Percentiles rank a stretch among this genome's conserved stretches.
Evolutionary conservation across 2,113 vertebrate species (phyloP).

Genomic region (Telmatochromis sp.): DNA sequence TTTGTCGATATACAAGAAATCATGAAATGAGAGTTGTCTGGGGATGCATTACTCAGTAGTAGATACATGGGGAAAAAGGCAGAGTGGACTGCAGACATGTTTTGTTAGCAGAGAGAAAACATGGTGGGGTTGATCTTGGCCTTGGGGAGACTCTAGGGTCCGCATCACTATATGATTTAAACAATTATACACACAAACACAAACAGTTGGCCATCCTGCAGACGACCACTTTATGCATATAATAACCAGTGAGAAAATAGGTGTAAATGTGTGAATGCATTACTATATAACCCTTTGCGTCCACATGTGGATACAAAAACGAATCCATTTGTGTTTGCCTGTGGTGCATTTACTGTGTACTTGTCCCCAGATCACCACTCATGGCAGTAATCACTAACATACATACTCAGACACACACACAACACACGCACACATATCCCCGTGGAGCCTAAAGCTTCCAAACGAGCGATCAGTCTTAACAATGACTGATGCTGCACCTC

Average conservation of each 20-base stretch:
- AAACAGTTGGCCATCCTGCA: neutral
- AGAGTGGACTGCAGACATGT: constrained; percentile 11
- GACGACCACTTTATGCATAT: neutral
- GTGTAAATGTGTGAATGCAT: neutral
- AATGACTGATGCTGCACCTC: constrained; percentile 29
- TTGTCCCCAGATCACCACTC: neutral
- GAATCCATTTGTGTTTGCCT: neutral
- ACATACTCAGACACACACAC: neutral
- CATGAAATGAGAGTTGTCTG: neutral
- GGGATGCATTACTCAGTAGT: neutral
- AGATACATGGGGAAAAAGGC: neutral
- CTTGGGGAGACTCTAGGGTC: constrained; percentile 26
- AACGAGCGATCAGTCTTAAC: neutral
- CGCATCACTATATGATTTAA: neutral
- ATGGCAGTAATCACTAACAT: neutral
- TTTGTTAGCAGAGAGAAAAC: constrained; percentile 35
- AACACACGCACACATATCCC: neutral
- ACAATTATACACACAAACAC: constrained; percentile 4
- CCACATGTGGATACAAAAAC: neutral
- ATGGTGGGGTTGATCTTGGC: constrained; percentile 31
- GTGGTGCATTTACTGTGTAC: neutral
- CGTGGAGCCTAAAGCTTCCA: neutral
- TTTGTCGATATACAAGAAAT: constrained; percentile 6
- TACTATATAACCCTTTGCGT: neutral
- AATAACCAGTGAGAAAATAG: neutral